phyloP scores from a whole-genome alignment of 2,888 invertebrate genomes.

The Tanytarsus gracilentus region DNA sequence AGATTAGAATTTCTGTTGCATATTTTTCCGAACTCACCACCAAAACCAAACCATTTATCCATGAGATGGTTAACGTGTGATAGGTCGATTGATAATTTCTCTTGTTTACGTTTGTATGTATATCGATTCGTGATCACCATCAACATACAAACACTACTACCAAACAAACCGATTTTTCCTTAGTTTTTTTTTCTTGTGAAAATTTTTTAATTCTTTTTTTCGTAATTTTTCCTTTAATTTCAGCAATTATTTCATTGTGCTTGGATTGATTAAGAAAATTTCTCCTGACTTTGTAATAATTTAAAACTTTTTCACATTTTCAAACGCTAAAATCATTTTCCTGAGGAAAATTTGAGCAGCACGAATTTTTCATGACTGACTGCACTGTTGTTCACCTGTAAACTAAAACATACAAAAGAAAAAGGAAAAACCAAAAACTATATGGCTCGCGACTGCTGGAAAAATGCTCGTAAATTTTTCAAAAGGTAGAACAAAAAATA shows the following conservation, averaged over 20 bases:
- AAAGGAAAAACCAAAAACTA: background rate
- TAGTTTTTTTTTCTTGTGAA: slow-evolving; percentile 9
- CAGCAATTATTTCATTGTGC: no score
- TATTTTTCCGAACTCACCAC: slow-evolving; percentile 13
- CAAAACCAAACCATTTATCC: slow-evolving; percentile 29
- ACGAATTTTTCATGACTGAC: no score
- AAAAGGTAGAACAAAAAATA: no score
- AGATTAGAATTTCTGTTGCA: background rate
- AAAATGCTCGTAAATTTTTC: no score
- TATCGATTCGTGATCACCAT: background rate
- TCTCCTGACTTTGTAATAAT: no score
- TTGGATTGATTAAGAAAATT: no score
- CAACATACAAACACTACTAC: slow-evolving; percentile 9
- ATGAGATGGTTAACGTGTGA: slow-evolving; percentile 1
- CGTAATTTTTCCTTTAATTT: no score
- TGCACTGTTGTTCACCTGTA: background rate
- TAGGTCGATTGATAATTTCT: background rate
- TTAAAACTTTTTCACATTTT: no score
- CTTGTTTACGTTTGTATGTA: background rate
- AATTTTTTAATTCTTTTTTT: background rate
- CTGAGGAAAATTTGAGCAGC: no score
- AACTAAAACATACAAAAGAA: slow-evolving; percentile 5
- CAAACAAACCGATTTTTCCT: no score
- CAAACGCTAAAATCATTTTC: no score
- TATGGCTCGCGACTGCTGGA: no score